phyloP scores from a whole-genome alignment of 2,113 vertebrate species.

The Fulica atra region DNA sequence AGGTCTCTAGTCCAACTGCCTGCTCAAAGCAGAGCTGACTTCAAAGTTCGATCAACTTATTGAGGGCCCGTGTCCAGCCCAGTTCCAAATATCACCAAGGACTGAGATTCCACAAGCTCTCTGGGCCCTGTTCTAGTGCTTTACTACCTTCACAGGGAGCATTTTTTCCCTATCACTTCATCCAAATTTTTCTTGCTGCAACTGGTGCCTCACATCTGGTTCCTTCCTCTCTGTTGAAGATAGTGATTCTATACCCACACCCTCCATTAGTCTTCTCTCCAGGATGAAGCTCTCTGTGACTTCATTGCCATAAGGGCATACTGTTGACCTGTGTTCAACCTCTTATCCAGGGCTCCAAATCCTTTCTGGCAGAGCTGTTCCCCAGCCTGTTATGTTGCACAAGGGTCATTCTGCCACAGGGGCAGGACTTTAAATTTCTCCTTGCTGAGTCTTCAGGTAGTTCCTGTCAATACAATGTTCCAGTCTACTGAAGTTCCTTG shows the following conservation, averaged over 20 bases:
- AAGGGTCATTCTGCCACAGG: not conserved
- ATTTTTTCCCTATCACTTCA: not conserved
- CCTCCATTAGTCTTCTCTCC: not conserved
- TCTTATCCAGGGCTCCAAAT: not conserved
- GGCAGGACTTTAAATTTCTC: not conserved
- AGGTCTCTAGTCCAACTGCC: not conserved
- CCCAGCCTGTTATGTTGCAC: not conserved
- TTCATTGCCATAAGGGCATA: not conserved
- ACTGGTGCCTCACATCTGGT: not conserved
- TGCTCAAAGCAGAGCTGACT: not conserved
- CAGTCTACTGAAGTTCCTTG: not conserved
- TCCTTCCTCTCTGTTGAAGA: not conserved
- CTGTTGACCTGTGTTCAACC: not conserved
- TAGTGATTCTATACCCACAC: not conserved
- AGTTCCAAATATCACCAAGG: not conserved
- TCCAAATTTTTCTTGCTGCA: not conserved
- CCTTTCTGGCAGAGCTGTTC: not conserved
- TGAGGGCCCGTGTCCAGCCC: not conserved
- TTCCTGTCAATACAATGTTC: not conserved
- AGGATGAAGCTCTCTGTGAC: not conserved
- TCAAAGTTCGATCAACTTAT: not conserved
- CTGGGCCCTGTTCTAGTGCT: not conserved
- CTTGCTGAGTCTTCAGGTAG: not conserved
- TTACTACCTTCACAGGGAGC: not conserved
- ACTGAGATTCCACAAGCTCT: not conserved